Evolutionary conservation across 2,113 vertebrate genomes (phyloP).

Genomic region (Strix uralensis): DNA sequence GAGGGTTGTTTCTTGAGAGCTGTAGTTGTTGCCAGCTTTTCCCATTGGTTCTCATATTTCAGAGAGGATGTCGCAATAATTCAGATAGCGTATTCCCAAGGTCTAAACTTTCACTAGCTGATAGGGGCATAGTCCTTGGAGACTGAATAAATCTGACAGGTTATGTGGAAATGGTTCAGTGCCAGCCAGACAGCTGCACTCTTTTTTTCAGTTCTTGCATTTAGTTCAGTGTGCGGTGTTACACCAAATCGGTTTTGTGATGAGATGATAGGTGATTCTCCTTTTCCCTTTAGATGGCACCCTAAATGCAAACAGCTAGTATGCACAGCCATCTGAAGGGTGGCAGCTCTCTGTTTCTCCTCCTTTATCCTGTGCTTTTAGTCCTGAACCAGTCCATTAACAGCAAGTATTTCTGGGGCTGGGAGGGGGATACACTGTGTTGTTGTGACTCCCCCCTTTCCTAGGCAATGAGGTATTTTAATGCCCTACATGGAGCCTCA

Average conservation of each 20-base stretch:
- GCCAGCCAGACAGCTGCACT: background rate
- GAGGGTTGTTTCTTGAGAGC: background rate
- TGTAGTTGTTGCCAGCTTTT: background rate
- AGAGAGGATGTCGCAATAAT: background rate
- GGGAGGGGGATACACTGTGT: no score
- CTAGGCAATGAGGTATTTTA: background rate
- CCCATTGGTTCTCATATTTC: background rate
- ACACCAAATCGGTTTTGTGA: background rate
- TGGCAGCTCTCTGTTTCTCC: background rate
- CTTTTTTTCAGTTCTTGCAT: background rate
- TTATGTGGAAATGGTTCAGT: background rate
- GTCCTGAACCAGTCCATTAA: background rate
- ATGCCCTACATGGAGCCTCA: background rate
- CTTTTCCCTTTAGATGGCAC: background rate
- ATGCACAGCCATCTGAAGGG: background rate
- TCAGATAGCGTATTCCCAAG: background rate
- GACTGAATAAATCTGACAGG: slow-evolving; percentile 1
- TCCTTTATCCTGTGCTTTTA: background rate
- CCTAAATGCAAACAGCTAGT: background rate
- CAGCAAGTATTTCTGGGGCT: background rate
- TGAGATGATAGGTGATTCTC: background rate
- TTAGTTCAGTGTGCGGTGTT: background rate
- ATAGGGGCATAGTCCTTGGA: background rate
- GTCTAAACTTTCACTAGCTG: slow-evolving; percentile 8
- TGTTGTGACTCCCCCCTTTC: background rate